Evolutionary conservation across 2,888 invertebrate species (phyloP), one percentile per base, ranked within the genome.

Genomic region (Parasteatoda lunata): DNA sequence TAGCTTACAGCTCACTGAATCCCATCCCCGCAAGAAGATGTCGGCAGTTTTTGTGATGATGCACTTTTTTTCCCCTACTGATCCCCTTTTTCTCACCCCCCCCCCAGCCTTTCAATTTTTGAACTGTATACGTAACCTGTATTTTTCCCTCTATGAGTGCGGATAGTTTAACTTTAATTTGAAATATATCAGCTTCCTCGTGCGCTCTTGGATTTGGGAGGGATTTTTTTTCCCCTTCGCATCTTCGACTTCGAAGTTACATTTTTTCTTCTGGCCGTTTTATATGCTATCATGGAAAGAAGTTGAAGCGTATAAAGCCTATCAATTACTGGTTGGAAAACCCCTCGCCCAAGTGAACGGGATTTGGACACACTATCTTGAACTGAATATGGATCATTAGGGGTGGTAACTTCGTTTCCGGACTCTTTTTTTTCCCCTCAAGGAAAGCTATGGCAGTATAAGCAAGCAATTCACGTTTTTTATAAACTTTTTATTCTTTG

Each of bases 131-230:
- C 79, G 75, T 79, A 85, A 85, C 84, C 84, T 85, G 84, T 85
- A 85, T 85, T 86, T 86, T 86, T 86, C 80, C 76, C 76, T 66
- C 78, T 54, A 65, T 30, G 70, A 71, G 76, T 77, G 68, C 77
- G 85, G 85, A 70, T 86, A 86, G 85, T 86, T 86, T 86, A 86
- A 86, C 85, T 86, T 86, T 86, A 86, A 86, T 86, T 86, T 86
- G 85, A 86, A 86, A 86, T 86, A 86, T 86, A 86, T 86, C 85
- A 80, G 85, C 69, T 64, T 54, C 45, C 75, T 47, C 69, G 69
- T 51, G 69, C 77, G 52, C 77, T 66, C 49, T 66, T 68, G 65
- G 75, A 75, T 76, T 75, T 69, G 81, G 75, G 51, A 68, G 69
- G 81, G 54, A 45, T 72, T n/a, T 64, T 75, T 64, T 69, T 77